Conservation (phyloP, 2,888 invertebrate genomes). For the Euzophera pinguis region DNA sequence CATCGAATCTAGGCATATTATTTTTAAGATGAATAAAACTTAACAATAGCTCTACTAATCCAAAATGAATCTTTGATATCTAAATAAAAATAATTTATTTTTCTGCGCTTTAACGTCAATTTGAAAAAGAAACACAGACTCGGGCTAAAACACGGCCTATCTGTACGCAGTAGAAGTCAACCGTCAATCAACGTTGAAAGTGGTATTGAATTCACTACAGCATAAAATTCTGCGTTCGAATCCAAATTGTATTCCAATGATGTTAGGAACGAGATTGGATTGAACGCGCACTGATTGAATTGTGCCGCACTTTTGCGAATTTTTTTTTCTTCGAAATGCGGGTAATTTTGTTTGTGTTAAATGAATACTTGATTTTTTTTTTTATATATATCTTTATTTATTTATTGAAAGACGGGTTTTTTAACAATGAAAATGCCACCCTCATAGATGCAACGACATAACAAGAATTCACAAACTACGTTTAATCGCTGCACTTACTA, state of each 20-base stretch:
- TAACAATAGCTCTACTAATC: too few relatives aligned
- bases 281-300: slow-evolving; percentile 1
- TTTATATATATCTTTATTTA: too few relatives aligned
- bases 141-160: neutral
- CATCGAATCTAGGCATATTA: too few relatives aligned
- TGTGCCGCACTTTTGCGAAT: neutral
- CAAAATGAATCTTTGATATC: too few relatives aligned
- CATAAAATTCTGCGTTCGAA: neutral
- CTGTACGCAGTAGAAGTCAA: neutral
- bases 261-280: neutral
- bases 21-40: too few relatives aligned
- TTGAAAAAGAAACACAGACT: neutral
- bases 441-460: too few relatives aligned
- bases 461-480: too few relatives aligned
- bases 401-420: too few relatives aligned
- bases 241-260: neutral
- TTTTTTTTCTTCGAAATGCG: neutral
- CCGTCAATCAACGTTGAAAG: neutral
- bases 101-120: too few relatives aligned
- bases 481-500: too few relatives aligned
- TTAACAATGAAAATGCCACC: too few relatives aligned
- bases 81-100: too few relatives aligned
- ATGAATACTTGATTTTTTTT: neutral
- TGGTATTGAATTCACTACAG: neutral
- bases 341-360: neutral